Percentiles rank a stretch among this genome's conserved stretches.
These are phyloP conservation scores for Eueremaeus valkanovi DNA, from an alignment of 2,888 invertebrate genomes.

Conservation along the genomic window DNA sequence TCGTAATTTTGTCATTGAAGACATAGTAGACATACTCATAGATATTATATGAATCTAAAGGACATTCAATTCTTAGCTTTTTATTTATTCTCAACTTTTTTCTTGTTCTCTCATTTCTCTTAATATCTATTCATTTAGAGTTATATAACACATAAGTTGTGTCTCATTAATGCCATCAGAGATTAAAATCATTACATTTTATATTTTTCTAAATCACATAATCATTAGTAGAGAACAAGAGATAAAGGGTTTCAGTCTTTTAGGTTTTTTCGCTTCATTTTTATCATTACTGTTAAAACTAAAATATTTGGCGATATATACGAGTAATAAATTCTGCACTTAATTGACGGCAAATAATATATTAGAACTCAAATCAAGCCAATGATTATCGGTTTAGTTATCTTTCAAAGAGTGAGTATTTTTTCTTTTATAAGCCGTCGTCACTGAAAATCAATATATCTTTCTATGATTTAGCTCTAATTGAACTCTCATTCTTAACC, in stretches of 20 bases:
- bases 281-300: background rate
- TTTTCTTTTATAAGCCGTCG: background rate
- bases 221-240: background rate
- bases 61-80: background rate
- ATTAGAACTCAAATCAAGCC: background rate
- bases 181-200: background rate
- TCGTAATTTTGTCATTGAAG: too few species aligned
- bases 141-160: background rate
- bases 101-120: background rate
- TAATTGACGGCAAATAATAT: slow-evolving; percentile 2
- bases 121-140: background rate
- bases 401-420: background rate
- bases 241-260: slow-evolving; percentile 3
- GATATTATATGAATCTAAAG: background rate
- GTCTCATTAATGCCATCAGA: background rate
- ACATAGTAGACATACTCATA: too few species aligned
- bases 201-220: slow-evolving; percentile 4
- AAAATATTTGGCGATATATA: slow-evolving; percentile 23
- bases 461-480: background rate
- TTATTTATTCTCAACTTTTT: background rate
- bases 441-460: background rate
- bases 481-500: too few species aligned
- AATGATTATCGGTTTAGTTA: background rate
- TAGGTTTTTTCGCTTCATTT: too few species aligned
- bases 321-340: slow-evolving; percentile 2